Evolutionary conservation across 1,140 invertebrate genomes (phyloP), one percentile per base, ranked within the genome.

Genomic region (Bilobella aurantiaca): DNA sequence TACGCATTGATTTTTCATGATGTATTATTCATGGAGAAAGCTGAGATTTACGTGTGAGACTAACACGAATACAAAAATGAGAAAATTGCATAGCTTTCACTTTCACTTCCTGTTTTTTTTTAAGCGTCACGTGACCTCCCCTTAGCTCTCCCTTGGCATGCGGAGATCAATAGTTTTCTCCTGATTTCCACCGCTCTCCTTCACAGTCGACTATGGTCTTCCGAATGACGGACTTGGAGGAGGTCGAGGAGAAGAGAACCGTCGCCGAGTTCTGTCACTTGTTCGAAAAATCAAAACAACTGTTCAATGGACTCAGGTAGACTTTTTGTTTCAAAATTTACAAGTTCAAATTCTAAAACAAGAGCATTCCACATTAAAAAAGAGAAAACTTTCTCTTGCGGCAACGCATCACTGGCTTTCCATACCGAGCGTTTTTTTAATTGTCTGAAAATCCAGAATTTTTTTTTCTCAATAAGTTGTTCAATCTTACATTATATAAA

Each of bases 251-350:
- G 80, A 84, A 91, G 75, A 94, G 94, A 85, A 87, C 96, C 75
- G 91, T 97, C 68, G 86, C 91, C 77, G 93, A 97, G 80, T 98
- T 97, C 79, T 94, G 91, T 79, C 92, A 96, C 81, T 82, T 96
- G 73, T 82, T 97, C 53, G 95, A 98, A 77, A 96, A 97, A 82
- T 96, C 93, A 34, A 97, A 96, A 79, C 93, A 96, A 79, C 82
- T 97, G 61, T 98, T 98, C 79, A 97, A 97, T 80, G 93, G 93
- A 68, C 81, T 97, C 72, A 86, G 91, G 91, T 93, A 78, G n/a
- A n/a, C n/a, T n/a, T n/a, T n/a, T n/a, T n/a, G n/a, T n/a, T n/a
- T n/a, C n/a, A n/a, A n/a, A n/a, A n/a, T n/a, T n/a, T n/a, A n/a
- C n/a, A n/a, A n/a, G n/a, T n/a, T n/a, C n/a, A n/a, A n/a, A n/a